Evolutionary conservation across 2,113 vertebrate genomes (phyloP).

Genomic region (Zosterops lateralis): DNA sequence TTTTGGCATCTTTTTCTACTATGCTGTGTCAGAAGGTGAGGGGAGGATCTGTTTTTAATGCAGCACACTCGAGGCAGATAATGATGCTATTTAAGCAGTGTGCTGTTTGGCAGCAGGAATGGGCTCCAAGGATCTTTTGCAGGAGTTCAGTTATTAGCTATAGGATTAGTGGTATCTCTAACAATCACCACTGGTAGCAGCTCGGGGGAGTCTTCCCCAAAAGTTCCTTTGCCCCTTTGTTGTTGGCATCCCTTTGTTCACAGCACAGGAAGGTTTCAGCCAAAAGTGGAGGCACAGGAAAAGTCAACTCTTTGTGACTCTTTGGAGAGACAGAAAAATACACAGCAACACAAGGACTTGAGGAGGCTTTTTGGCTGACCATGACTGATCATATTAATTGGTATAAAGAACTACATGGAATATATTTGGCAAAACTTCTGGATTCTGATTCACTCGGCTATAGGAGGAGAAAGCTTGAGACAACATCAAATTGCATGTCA

Average conservation of each 20-base stretch:
- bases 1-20: background rate
- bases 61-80: background rate
- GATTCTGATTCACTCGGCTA: background rate
- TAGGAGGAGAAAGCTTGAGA: background rate
- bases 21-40: background rate
- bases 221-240: background rate
- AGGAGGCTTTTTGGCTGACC: background rate
- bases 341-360: background rate
- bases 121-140: background rate
- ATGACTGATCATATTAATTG: background rate
- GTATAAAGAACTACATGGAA: background rate
- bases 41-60: background rate
- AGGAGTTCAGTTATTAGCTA: background rate
- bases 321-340: background rate
- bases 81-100: background rate
- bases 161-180: background rate
- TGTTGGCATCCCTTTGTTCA: background rate
- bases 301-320: accelerated
- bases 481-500: background rate
- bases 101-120: background rate
- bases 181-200: background rate
- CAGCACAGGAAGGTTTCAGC: background rate
- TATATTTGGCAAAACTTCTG: background rate
- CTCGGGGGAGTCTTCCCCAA: background rate
- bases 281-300: background rate